Percentiles rank a stretch among this genome's conserved stretches.
phyloP scores from a whole-genome alignment of 2,888 invertebrate species.

The Apodemia mormo region DNA sequence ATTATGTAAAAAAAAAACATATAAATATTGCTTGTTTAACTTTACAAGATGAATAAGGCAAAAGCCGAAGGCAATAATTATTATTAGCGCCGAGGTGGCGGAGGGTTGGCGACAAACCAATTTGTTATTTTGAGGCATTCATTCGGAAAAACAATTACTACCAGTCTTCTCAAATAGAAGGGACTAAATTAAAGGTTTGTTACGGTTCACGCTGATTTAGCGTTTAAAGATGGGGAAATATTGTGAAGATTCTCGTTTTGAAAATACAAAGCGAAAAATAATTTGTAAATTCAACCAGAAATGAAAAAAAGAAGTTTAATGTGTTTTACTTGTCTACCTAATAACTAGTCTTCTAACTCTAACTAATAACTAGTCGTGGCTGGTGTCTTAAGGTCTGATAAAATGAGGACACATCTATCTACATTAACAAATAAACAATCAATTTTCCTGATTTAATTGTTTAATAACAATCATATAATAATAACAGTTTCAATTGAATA shows the following conservation, averaged over 20 bases:
- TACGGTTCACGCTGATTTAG: slow-evolving; percentile 59
- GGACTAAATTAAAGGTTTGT: slow-evolving; percentile 70
- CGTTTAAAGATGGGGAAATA: slow-evolving; percentile 42
- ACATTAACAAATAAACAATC: too few relatives aligned
- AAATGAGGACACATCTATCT: too few relatives aligned
- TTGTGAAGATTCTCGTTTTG: slow-evolving; percentile 14
- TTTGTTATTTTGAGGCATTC: slow-evolving; percentile 78
- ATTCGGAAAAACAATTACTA: slow-evolving; percentile 75
- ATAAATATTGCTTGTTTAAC: slow-evolving; percentile 30
- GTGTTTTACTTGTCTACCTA: not conserved
- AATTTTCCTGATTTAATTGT: too few relatives aligned
- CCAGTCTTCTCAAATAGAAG: slow-evolving; percentile 59
- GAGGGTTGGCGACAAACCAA: slow-evolving; percentile 61
- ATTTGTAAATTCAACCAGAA: not conserved
- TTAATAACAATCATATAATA: too few relatives aligned
- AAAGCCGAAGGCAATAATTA: slow-evolving; percentile 28
- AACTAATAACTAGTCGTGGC: too few relatives aligned
- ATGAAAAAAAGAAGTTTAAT: not conserved
- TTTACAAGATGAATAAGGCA: slow-evolving; percentile 27
- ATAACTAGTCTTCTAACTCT: too few relatives aligned
- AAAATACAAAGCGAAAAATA: slow-evolving; percentile 1
- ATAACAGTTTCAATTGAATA: too few relatives aligned
- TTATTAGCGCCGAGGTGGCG: slow-evolving; percentile 33
- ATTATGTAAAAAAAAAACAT: slow-evolving; percentile 10
- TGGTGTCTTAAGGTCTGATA: too few relatives aligned